Evolutionary conservation across 2,888 invertebrate species (phyloP), one percentile per base, ranked within the genome.

Genomic region (Gnatocerus cornutus): DNA sequence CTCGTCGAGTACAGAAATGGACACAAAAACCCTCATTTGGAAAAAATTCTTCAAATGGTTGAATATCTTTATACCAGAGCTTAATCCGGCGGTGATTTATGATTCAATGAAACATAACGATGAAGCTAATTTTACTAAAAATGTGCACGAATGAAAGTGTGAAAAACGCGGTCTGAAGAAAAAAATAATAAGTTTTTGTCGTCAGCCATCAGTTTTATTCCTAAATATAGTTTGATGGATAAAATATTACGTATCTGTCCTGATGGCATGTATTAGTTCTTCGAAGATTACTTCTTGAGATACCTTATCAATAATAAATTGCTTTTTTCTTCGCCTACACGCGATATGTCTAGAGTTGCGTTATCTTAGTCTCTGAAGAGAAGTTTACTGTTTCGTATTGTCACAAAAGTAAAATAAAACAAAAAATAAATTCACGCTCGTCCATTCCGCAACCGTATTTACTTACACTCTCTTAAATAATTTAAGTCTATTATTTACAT

Each of bases 1-100:
- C 68, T 65, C 70, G 66, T 58, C 33, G 71, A 53, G 65, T 69
- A 65, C 58, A 65, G 37, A 71, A 65, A 70, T 66, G 71, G 71
- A 69, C 73, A 73, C 67, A 73, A 69, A 72, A 68, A 65, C 27
- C 45, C 37, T 52, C 41, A 52, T 52, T 48, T 58, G 9, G 46
- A 65, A 67, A 68, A 68, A 59, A 68, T 21, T 21, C 45, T 43
- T 27, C 29, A 37, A 29, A 65, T 48, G 65, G 56, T 65, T 9
- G 29, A 62, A 64, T 55, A 64, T 64, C 55, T 64, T 55, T 43
- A 55, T 58, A 46, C 37, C 21, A 13, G 33, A 16, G 56, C 41
- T 50, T 55, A 58, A 48, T 66, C 50, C 29, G 39, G 58, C 16
- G 12, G 50, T 62, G 62, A 62, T 62, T 62, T 50, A 62, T 50